Base-by-base conservation (phyloP, 1,140 invertebrate species). In the Eufriesea mexicana region DNA sequence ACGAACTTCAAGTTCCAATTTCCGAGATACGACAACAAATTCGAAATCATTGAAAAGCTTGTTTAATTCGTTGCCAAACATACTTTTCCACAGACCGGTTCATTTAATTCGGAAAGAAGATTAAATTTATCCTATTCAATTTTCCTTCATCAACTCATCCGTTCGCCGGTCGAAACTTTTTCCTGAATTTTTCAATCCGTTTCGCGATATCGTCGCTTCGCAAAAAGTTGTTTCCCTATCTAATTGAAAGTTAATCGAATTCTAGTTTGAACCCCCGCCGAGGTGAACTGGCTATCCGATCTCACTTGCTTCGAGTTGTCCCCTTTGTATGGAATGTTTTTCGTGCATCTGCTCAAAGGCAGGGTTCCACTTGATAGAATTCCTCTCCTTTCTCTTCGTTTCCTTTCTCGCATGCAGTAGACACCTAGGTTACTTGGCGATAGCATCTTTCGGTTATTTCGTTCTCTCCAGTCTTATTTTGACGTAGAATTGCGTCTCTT, bases 111-210 rank as follows among this genome's bases (percentile, higher is more conserved):
- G 23, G 4, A 20, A 25, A 20, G n/a, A 61, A 76, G 47, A 76
- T 62, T 76, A 76, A 61, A 62, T 49, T 76, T 45, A 35, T 20
- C 70, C 28, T 35, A 7, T 49, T 64, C 20, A 76, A 76, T 61
- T 51, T 61, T 18, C 23, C 23, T 51, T 51, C 25, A 23, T 25
- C 45, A 14, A 35, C 12, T 73, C 35, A 23, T 23, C 51, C n/a
- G 45, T 25, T 47, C 20, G 6, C 2, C 35, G 45, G 10, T 76
- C 18, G 20, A 64, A 28, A 76, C n/a, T 64, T 76, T 35, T 28
- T 28, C 23, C n/a, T 25, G 16, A 35, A 62, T 49, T 76, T 64
- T 76, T n/a, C 73, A 49, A 64, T 76, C 55, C 23, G 45, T 55
- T 72, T 57, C 25, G 28, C 28, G 35, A 55, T 35, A 23, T 62